Percentiles rank a stretch among this genome's conserved stretches.
Conservation (phyloP, 2,797 vertebrate genomes). For the Helarctos malayanus region DNA sequence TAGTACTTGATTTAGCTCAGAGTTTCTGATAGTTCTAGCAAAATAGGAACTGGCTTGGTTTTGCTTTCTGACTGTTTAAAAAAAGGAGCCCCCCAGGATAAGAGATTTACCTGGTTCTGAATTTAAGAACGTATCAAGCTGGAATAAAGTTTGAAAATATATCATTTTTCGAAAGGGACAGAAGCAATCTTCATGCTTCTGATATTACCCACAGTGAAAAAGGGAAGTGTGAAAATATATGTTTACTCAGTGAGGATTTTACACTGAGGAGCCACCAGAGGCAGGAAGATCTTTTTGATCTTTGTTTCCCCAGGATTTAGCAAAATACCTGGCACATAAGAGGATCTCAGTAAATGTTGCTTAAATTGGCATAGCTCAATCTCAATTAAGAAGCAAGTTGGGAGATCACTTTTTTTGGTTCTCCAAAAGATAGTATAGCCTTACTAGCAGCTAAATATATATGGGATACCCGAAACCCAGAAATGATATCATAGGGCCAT, state of each 20-base stretch:
- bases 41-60: not conserved
- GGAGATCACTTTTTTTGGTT: not conserved
- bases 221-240: not conserved
- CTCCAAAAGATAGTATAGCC: not conserved
- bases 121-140: not conserved
- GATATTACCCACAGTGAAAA: not conserved
- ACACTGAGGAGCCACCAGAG: not conserved
- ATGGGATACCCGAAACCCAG: not conserved
- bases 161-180: not conserved
- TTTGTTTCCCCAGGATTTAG: not conserved
- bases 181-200: constrained; percentile 4
- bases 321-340: not conserved
- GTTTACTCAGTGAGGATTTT: not conserved
- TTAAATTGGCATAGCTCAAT: not conserved
- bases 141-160: not conserved
- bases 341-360: not conserved
- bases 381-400: not conserved
- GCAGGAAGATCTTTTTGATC: not conserved
- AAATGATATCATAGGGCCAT: too few species aligned
- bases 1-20: not conserved
- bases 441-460: not conserved
- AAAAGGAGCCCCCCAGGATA: not conserved
- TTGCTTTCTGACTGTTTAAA: not conserved
- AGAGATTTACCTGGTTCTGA: not conserved
- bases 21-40: not conserved